Percentiles rank a stretch among this genome's conserved stretches.
Conservation (phyloP, 2,113 vertebrate species). For the Paralichthys olivaceus region DNA sequence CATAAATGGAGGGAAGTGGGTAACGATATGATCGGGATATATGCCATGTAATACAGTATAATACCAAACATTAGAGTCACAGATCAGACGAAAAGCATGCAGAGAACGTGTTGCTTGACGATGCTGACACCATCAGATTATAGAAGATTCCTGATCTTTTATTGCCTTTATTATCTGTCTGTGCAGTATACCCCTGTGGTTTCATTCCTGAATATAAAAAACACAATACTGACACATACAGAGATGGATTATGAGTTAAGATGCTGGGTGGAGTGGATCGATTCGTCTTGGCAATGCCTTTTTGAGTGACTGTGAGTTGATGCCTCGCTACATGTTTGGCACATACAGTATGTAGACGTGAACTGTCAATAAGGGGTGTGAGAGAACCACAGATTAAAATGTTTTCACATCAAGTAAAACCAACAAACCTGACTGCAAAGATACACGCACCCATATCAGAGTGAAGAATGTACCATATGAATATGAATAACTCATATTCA, state of each 20-base stretch:
- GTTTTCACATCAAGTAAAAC: too few species aligned
- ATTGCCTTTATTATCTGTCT: background rate
- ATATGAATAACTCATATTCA: too few species aligned
- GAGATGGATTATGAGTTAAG: background rate
- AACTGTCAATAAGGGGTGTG: too few species aligned
- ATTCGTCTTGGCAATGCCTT: too few species aligned
- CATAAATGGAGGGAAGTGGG: conserved; percentile 6
- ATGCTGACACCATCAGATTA: background rate
- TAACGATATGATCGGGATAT: conserved; percentile 1
- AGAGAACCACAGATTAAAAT: too few species aligned
- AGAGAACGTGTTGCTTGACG: background rate
- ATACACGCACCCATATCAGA: too few species aligned
- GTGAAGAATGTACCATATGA: too few species aligned
- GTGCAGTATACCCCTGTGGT: background rate
- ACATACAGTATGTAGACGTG: too few species aligned
- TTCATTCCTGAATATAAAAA: background rate
- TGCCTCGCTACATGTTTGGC: too few species aligned
- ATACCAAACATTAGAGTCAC: background rate
- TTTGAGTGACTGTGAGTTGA: background rate
- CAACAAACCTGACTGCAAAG: too few species aligned
- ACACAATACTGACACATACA: too few species aligned
- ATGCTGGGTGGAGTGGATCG: background rate
- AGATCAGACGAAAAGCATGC: background rate
- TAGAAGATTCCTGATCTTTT: background rate
- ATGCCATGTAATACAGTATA: conserved; percentile 1